Percentiles rank a stretch among this genome's conserved stretches.
Conservation (phyloP, 2,888 invertebrate species). For the Mesorhabditis belari region DNA sequence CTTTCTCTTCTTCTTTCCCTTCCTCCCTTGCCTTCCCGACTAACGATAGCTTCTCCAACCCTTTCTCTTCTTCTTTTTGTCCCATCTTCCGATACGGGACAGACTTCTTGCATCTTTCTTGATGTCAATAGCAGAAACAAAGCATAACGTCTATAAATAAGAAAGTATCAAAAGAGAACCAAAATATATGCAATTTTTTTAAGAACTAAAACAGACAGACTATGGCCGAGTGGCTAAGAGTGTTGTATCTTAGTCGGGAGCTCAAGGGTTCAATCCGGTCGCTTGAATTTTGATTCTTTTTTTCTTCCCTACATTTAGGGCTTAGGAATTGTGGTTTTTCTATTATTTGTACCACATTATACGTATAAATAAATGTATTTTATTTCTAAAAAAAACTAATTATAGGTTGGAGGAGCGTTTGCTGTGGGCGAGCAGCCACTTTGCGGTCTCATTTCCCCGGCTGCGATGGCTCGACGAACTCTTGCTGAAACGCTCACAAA, state of each 20-base stretch:
- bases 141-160: no score
- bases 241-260: no score
- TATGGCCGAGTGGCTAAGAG: not conserved
- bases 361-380: not conserved
- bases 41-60: not conserved
- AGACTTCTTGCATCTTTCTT: no score
- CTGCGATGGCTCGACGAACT: conserved; percentile 83
- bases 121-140: no score
- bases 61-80: not conserved
- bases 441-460: conserved; percentile 76
- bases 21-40: not conserved
- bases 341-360: no score
- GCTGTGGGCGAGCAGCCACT: conserved; percentile 95
- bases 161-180: no score
- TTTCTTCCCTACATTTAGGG: no score
- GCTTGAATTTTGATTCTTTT: no score
- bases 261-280: no score
- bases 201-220: not conserved
- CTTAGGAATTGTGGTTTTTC: no score
- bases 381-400: no score
- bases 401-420: conserved; percentile 75
- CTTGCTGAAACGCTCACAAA: conserved; percentile 90
- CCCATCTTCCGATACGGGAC: not conserved
- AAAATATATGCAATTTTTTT: not conserved
- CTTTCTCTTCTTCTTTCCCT: not conserved